Evolutionary conservation across 2,888 invertebrate species (phyloP), one percentile per base, ranked within the genome.

Genomic region (Andrena minutula): DNA sequence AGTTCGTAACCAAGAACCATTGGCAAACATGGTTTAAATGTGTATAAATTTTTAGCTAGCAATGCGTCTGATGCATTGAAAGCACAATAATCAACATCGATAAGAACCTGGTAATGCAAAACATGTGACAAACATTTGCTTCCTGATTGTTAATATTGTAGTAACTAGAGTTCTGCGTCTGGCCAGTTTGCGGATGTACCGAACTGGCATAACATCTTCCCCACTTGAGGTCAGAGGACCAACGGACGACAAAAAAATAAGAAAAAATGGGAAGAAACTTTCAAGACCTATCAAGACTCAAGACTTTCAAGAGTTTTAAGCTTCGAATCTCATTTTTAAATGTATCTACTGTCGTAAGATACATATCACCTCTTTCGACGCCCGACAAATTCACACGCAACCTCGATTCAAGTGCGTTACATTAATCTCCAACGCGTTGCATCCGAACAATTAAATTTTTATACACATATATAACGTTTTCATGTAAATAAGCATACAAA

Each of bases 1-100:
- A 96, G 90, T 92, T 97, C 97, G 92, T 95, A 96, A 6, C 97
- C 97, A 71, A 96, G 96, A 32, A 95, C 93, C 89, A 95, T 95
- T 0, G 96, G 96, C 60, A 95, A 90, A 49, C 90, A 90, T 4
- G 94, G 94, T 82, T 95, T 93, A 1, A 89, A 90, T 3, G 94
- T 94, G 79, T 95, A 94, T 53, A 94, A 93, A 77, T 95, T 95
- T 85, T 94, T 93, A 84, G 95, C 94, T 82, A 95, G 94, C 56
- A 95, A 91, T 56, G 95, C 93, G 93, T 97, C 97, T 0, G 95
- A 94, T 64, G 95, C 95, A 92, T 96, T 97, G n/a, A 97, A 94
- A 72, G 96, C 96, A 88, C 96, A 96, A 84, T 95, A 95, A 85
- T 95, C 94, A 0, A 96, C 95, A 86, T 95, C 94, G 16, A 97